A percentile compares a stretch with the other conserved stretches of the same genome.
phyloP scores from a whole-genome alignment of 2,888 invertebrate genomes.

The Antitype chi region DNA sequence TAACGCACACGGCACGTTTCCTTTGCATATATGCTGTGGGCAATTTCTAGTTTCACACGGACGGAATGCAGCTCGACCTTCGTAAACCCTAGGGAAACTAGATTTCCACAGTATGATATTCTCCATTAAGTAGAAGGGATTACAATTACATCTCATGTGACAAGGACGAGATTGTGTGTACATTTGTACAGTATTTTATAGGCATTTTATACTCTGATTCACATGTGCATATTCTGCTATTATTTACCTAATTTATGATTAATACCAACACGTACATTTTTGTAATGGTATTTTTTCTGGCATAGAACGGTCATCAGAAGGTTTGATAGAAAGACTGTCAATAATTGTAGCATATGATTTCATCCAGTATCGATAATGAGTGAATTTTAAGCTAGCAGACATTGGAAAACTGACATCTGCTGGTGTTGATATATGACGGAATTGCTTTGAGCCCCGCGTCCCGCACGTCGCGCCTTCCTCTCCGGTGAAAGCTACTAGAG shows the following conservation, averaged over 20 bases:
- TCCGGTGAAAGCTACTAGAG: slow-evolving; percentile 61
- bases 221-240: background rate
- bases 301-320: background rate
- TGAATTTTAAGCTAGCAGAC: slow-evolving; percentile 39
- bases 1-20: slow-evolving; percentile 34
- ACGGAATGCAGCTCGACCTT: slow-evolving; percentile 41
- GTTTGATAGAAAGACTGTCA: background rate
- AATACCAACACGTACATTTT: no score
- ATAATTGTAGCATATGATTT: background rate
- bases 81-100: slow-evolving; percentile 32
- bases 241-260: background rate
- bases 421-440: slow-evolving; percentile 56
- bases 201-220: background rate
- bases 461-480: slow-evolving; percentile 32
- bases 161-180: slow-evolving; percentile 3
- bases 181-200: no score
- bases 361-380: slow-evolving; percentile 14
- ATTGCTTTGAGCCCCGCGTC: slow-evolving; percentile 16
- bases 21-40: slow-evolving; percentile 11
- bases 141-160: slow-evolving; percentile 1
- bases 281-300: background rate
- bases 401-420: slow-evolving; percentile 48
- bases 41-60: slow-evolving; percentile 50
- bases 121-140: background rate
- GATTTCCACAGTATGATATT: slow-evolving; percentile 30